Percentiles rank a stretch among this genome's conserved stretches.
Evolutionary conservation across 2,797 vertebrate species (phyloP).

Genomic region (Alosa sapidissima): DNA sequence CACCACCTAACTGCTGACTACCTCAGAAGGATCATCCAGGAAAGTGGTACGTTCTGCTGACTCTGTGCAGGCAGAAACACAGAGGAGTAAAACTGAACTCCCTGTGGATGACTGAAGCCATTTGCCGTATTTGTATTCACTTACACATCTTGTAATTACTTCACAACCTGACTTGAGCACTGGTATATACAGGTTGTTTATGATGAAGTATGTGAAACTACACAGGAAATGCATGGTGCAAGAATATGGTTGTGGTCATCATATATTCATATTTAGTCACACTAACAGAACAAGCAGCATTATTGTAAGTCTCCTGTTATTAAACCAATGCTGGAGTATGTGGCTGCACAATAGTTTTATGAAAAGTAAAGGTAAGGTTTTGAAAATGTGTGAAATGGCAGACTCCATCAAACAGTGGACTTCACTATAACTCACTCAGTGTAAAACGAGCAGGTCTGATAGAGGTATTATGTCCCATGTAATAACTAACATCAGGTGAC

Average conservation of each 20-base stretch:
- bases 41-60: slow-evolving; percentile 73
- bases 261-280: too few relatives aligned
- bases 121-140: neutral
- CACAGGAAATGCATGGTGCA: neutral
- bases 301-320: too few relatives aligned
- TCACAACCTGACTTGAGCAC: neutral
- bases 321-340: too few relatives aligned
- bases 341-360: neutral
- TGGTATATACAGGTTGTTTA: neutral
- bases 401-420: neutral
- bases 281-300: too few relatives aligned
- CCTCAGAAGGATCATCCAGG: slow-evolving; percentile 78
- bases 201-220: neutral
- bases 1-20: slow-evolving; percentile 75
- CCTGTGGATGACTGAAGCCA: slow-evolving; percentile 11
- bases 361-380: too few relatives aligned
- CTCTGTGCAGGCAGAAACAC: neutral
- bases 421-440: neutral
- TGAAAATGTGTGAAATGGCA: too few relatives aligned
- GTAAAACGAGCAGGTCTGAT: neutral
- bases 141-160: neutral
- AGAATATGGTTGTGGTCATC: neutral
- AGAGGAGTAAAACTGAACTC: neutral
- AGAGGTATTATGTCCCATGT: neutral
- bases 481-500: neutral